Base-by-base conservation (phyloP, 2,888 invertebrate genomes). In the Sialis fuliginosa region DNA sequence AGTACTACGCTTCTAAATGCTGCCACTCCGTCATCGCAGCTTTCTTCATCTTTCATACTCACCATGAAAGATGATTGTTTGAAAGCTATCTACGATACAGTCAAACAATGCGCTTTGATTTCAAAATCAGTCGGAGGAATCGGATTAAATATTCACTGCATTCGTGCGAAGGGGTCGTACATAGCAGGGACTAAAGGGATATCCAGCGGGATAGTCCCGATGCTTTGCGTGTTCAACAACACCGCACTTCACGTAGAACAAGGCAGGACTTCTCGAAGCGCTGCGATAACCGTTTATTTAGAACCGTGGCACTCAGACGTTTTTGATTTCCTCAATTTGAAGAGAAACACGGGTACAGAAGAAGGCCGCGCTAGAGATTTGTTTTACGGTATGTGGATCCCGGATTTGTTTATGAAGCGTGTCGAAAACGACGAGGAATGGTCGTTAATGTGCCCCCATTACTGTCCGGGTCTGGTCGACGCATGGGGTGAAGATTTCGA, bases 231-330 rank as follows among this genome's bases (percentile, higher is more conserved):
- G 1, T 77, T 63, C 60, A 75, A 76, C 55, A 72, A 72, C 52
- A 72, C 74, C 10, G 75, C 75, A 8, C 61, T 72, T 40, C 76
- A 75, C 56, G 75, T 77, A 9, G 74, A 75, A 54, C 75, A 76
- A 56, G 75, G 75, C 33, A 75, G 75, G 42, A 76, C 74, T 55
- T 75, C 72, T 68, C 58, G 76, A 48, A 76, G 75, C 12, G 76
- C 77, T 37, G 75, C 76, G 1, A 76, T 78, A 60, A 75, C 77
- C 45, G 71, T 77, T 52, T 77, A 77, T 57, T 55, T 79, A 47
- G 77, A 77, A 56, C 77, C 77, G 5, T 77, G 77, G 77, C 77
- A 77, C 58, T 68, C 75, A 1, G 77, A 79, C 55, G 60, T 77
- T 47, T 71, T 75, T 55, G 73, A 70, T 39, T 77, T 77, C 58